Evolutionary conservation across 2,113 vertebrate genomes (phyloP), one percentile per base, ranked within the genome.

Genomic region (Halichoerus grypus): DNA sequence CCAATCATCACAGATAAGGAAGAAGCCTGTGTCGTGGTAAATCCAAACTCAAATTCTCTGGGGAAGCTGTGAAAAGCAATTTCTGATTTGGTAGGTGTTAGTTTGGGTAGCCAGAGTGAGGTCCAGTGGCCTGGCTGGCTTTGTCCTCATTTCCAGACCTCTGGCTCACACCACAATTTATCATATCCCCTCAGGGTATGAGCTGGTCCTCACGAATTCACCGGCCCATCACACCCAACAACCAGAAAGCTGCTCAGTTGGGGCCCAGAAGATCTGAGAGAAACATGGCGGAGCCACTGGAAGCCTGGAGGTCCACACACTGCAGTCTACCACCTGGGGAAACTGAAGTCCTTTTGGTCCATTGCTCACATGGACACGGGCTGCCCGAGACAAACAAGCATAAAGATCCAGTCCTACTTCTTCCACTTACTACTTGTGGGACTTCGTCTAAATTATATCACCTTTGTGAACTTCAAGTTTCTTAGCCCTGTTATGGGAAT

Each of bases 261-360:
- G 9, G n/a, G 11, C 51, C 53, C 79, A 5, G 26, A 82, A 59
- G 28, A 76, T n/a, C 46, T 1, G n/a, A 88, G 53, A 28, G 8
- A 72, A 72, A 39, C 31, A 15, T 16, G 49, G 39, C 36, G 3
- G 42, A 33, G 13, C 28, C 5, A 3, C 2, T 4, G 7, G n/a
- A 87, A 83, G 74, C 81, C 61, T 46, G n/a, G 33, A 53, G 65
- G 39, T 33, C 46, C 82, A 81, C 3, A 9, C 11, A 1, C 42
- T 79, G 26, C 3, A 3, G n/a, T 63, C 36, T 12, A 1, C 11
- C 28, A 0, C 15, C 1, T 8, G 46, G 28, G 57, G 39, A 21
- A 57, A 36, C n/a, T 9, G 49, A 19, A 15, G n/a, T 53, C 5
- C 31, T 53, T 7, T 28, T 14, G 2, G 9, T 53, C 61, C 72